Conservation (phyloP, 1,140 invertebrate species). For the Diuraphis noxia region DNA sequence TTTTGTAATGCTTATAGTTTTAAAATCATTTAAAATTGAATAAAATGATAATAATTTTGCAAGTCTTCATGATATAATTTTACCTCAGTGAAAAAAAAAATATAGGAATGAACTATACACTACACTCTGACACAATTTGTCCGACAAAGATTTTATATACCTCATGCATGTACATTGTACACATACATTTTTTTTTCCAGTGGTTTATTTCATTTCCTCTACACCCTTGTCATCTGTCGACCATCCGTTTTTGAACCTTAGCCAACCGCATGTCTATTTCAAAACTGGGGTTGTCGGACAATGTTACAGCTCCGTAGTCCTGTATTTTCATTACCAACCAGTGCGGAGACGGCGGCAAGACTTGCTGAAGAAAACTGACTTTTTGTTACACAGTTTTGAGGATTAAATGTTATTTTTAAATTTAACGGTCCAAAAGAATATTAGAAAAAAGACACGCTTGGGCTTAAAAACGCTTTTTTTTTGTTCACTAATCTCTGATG, state of each 20-base stretch:
- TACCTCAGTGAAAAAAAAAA: not conserved
- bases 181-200: conserved; percentile 2
- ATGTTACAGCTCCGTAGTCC: not conserved
- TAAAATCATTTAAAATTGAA: not conserved
- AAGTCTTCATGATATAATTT: not conserved
- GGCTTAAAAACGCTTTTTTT: not conserved
- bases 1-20: not conserved
- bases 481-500: not conserved
- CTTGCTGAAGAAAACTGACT: not conserved
- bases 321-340: not conserved
- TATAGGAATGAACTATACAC: not conserved
- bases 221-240: not conserved
- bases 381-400: not conserved
- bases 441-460: not conserved
- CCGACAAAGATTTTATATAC: not conserved
- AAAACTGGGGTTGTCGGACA: conserved; percentile 18
- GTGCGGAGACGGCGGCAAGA: not conserved
- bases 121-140: not conserved
- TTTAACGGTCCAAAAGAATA: not conserved
- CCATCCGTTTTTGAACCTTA: conserved; percentile 2
- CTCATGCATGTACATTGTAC: too few species aligned
- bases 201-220: not conserved
- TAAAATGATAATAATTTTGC: not conserved
- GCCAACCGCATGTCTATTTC: conserved; percentile 14
- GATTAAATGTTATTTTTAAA: conserved; percentile 8